These are phyloP conservation scores for Spinibarbus caldwelli DNA, from an alignment of 2,797 vertebrate species.

Conservation along the genomic window DNA sequence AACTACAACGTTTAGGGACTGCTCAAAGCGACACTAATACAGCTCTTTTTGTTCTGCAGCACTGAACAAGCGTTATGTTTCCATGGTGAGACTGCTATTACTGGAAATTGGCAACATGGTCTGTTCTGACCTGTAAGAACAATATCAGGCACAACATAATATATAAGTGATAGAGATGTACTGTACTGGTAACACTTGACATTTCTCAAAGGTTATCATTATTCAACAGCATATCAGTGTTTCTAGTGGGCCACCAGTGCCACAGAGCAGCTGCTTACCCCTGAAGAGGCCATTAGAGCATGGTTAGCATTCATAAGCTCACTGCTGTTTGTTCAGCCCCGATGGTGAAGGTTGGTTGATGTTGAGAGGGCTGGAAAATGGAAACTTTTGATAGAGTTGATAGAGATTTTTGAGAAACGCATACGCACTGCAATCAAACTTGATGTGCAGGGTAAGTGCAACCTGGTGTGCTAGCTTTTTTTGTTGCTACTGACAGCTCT, in stretches of 20 bases:
- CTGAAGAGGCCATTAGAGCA: slow-evolving; percentile 54
- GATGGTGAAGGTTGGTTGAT: background rate
- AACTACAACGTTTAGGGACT: background rate
- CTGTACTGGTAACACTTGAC: slow-evolving; percentile 66
- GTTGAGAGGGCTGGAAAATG: slow-evolving; percentile 50
- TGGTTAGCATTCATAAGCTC: background rate
- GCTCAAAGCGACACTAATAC: background rate
- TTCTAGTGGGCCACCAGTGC: slow-evolving; percentile 61
- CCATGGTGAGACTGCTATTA: slow-evolving; percentile 38
- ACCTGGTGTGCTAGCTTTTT: slow-evolving; percentile 10
- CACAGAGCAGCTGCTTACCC: slow-evolving; percentile 60
- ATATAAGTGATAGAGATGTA: slow-evolving; percentile 41
- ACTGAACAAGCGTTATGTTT: slow-evolving; percentile 19
- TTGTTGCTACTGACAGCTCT: background rate
- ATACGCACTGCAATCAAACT: slow-evolving; percentile 52
- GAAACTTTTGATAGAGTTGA: slow-evolving; percentile 49
- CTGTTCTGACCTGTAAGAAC: slow-evolving; percentile 44
- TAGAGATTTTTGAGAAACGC: slow-evolving; percentile 56
- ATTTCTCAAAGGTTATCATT: slow-evolving; percentile 69
- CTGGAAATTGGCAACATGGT: slow-evolving; percentile 34
- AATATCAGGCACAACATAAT: slow-evolving; percentile 46
- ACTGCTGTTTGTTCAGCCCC: slow-evolving; percentile 16
- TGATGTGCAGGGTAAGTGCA: slow-evolving; percentile 56
- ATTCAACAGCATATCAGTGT: slow-evolving; percentile 68
- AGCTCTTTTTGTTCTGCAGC: slow-evolving; percentile 18